Evolutionary conservation across 2,113 vertebrate species (phyloP).

Genomic region (Zeus faber): DNA sequence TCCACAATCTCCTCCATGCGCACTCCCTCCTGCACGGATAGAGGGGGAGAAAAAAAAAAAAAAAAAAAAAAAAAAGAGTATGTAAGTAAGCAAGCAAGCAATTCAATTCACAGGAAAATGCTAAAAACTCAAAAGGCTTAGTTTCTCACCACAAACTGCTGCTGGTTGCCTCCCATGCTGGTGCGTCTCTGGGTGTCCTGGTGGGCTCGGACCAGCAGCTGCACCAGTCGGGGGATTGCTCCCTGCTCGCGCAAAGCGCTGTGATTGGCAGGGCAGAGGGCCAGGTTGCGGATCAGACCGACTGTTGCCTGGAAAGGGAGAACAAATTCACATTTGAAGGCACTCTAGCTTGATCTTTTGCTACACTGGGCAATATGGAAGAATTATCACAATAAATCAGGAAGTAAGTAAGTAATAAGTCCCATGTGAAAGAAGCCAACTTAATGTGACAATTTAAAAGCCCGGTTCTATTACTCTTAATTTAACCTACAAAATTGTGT

Average conservation of each 20-base stretch:
- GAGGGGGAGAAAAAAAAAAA: not conserved
- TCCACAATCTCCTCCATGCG: slow-evolving; percentile 99
- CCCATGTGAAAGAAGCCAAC: no score
- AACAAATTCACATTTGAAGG: no score
- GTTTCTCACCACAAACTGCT: slow-evolving; percentile 92
- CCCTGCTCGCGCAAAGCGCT: slow-evolving; percentile 95
- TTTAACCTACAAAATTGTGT: no score
- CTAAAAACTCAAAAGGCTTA: not conserved
- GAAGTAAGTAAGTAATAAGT: no score
- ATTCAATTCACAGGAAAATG: no score
- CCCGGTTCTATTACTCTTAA: no score
- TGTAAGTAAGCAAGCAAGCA: no score
- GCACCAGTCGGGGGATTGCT: slow-evolving; percentile 93
- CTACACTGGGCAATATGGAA: no score
- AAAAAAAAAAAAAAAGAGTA: no score
- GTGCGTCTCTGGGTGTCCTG: slow-evolving; percentile 97
- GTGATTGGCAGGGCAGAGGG: slow-evolving; percentile 95
- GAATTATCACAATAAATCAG: no score
- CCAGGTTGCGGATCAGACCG: slow-evolving; percentile 94
- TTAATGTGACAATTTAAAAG: no score
- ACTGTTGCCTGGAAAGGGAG: slow-evolving; percentile 85
- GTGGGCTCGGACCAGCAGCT: slow-evolving; percentile 93
- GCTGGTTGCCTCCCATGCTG: slow-evolving; percentile 96
- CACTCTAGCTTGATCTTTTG: no score
- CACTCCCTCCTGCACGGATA: slow-evolving; percentile 85